Evolutionary conservation across 1,140 invertebrate genomes (phyloP), one percentile per base, ranked within the genome.

Genomic region (Cecropterus lyciades): DNA sequence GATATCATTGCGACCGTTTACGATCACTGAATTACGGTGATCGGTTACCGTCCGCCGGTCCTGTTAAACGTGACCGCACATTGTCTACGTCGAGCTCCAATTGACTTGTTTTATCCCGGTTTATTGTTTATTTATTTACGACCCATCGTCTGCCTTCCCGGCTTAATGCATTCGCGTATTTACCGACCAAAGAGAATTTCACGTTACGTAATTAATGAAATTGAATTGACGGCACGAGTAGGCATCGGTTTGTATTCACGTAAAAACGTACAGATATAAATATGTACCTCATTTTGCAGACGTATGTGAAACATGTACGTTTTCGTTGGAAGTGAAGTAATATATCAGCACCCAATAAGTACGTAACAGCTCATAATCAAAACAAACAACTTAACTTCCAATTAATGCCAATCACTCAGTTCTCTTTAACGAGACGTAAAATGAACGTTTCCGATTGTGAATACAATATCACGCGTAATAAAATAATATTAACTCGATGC

Each of bases 111-210:
- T 86, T 86, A 91, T 87, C 77, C 83, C 73, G 63, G 70, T 89
- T 91, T 88, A 91, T 87, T 87, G 83, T 86, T 84, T 83, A 86
- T 87, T 91, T 88, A 89, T 89, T 90, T 84, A 89, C 74, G 77
- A 72, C 56, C 49, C 53, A 42, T 43, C 70, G 72, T 65, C 69
- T 64, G 66, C 57, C 49, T 65, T 63, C 43, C 63, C 1, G 24
- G n/a, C 24, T 59, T 57, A 57, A 45, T 57, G 40, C 42, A 59
- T 33, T 59, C 27, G n/a, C 43, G 56, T 48, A 48, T 59, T 59
- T 59, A 48, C 43, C 20, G 14, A 48, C 53, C 9, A 69, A 62
- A 68, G 37, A 17, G 40, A 57, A 43, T 15, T 24, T 17, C 40
- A 27, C 13, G 37, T 33, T 48, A 17, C 16, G 37, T 46, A 45